These are phyloP conservation scores for Pinna nobilis DNA, from an alignment of 1,140 invertebrate genomes.

Conservation along the genomic window DNA sequence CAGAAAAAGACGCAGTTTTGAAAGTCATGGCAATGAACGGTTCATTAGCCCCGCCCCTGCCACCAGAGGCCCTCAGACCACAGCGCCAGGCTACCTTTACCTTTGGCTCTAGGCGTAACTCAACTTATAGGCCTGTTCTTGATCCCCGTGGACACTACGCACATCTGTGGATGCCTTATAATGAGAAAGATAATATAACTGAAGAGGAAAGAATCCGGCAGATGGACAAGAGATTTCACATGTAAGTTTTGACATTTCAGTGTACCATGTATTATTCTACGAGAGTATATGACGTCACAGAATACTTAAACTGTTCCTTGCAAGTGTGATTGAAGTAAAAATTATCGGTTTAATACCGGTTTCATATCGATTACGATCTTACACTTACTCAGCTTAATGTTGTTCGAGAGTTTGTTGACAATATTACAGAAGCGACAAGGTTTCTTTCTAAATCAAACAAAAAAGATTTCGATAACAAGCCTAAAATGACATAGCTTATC, in stretches of 20 bases:
- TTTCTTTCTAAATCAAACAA: too few relatives aligned
- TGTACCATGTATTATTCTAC: background rate
- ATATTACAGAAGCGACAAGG: too few relatives aligned
- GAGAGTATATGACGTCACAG: too few relatives aligned
- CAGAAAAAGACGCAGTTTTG: constrained; percentile 33
- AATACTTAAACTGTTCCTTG: too few relatives aligned
- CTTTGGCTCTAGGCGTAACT: constrained; percentile 20
- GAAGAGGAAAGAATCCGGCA: background rate
- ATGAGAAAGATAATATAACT: constrained; percentile 1
- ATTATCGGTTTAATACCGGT: too few relatives aligned
- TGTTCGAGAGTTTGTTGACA: too few relatives aligned
- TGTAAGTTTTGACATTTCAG: constrained; percentile 1
- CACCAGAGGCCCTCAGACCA: constrained; percentile 34
- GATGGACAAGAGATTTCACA: constrained; percentile 6
- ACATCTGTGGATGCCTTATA: constrained; percentile 28
- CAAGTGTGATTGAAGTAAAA: too few relatives aligned
- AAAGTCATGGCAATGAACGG: constrained; percentile 31
- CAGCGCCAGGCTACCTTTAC: constrained; percentile 37
- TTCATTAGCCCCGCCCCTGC: constrained; percentile 31
- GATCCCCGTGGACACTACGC: constrained; percentile 27
- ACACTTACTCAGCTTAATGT: too few relatives aligned
- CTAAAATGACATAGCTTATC: too few relatives aligned
- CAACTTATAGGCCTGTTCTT: constrained; percentile 18
- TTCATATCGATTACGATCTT: too few relatives aligned
- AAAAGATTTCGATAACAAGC: too few relatives aligned